These are phyloP conservation scores for Zeus faber DNA, from an alignment of 2,113 vertebrate genomes.

Conservation along the genomic window DNA sequence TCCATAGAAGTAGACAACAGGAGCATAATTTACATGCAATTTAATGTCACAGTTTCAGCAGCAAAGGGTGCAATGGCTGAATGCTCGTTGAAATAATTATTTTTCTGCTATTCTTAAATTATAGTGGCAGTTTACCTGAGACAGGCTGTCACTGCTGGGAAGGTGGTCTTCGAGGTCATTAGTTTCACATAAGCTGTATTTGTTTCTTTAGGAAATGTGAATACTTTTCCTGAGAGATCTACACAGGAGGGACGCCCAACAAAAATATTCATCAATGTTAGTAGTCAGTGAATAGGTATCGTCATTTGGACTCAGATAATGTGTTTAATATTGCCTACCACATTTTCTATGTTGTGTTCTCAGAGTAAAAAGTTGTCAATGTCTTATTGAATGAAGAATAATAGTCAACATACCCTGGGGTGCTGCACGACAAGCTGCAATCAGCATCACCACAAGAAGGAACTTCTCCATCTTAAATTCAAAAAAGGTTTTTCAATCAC, in stretches of 20 bases:
- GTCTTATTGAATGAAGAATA: background rate
- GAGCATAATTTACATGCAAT: too few species aligned
- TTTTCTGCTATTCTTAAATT: too few species aligned
- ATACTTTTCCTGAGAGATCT: conserved; percentile 46
- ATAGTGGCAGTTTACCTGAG: conserved; percentile 35
- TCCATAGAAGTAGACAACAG: too few species aligned
- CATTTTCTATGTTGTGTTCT: too few species aligned
- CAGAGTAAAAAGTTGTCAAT: too few species aligned
- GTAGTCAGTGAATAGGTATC: background rate
- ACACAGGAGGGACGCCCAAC: background rate
- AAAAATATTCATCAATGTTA: background rate
- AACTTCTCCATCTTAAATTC: conserved; percentile 43
- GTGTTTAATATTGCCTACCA: too few species aligned
- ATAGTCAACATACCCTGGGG: conserved; percentile 14
- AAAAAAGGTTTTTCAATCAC: too few species aligned
- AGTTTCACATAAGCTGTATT: conserved; percentile 27
- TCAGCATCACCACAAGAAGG: conserved; percentile 17
- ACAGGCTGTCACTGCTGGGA: conserved; percentile 27
- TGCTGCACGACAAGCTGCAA: conserved; percentile 13
- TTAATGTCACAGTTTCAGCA: too few species aligned
- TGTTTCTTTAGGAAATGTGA: conserved; percentile 34
- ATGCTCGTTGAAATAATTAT: too few species aligned
- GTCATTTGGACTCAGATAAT: too few species aligned
- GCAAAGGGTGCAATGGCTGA: too few species aligned
- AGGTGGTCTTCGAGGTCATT: conserved; percentile 1